These are phyloP conservation scores for Biston betularia DNA, from an alignment of 2,888 invertebrate genomes.

Conservation along the genomic window DNA sequence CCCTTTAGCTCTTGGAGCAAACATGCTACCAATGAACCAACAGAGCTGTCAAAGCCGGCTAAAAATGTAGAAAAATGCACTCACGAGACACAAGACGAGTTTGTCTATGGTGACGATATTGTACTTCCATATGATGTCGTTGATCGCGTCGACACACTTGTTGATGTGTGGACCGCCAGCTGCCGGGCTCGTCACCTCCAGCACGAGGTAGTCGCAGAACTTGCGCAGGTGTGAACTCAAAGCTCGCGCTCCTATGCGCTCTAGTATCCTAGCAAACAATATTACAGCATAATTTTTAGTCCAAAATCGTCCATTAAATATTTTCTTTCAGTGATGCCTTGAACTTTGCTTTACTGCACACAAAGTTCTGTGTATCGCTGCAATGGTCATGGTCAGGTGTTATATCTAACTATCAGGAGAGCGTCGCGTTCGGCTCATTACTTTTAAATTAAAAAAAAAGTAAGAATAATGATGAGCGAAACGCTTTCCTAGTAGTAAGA, in stretches of 20 bases:
- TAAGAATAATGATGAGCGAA: no score
- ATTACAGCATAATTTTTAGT: background rate
- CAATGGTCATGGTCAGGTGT: no score
- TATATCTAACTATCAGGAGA: no score
- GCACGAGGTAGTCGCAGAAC: slow-evolving; percentile 97
- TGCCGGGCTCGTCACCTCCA: slow-evolving; percentile 95
- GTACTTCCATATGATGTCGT: slow-evolving; percentile 99
- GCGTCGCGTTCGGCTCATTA: no score
- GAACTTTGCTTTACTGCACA: no score
- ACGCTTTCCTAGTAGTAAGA: no score
- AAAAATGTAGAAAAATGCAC: slow-evolving; percentile 43
- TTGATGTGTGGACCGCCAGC: slow-evolving; percentile 96
- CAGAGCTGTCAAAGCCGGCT: background rate
- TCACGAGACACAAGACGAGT: slow-evolving; percentile 94
- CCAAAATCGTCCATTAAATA: no score
- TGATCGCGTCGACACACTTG: slow-evolving; percentile 97
- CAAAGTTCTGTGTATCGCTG: no score
- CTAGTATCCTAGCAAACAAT: slow-evolving; percentile 90
- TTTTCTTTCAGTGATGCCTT: no score
- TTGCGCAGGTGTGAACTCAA: slow-evolving; percentile 96
- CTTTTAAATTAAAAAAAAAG: no score
- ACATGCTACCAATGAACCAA: no score
- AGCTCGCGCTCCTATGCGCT: slow-evolving; percentile 96
- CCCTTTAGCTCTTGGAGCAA: no score
- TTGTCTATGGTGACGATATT: slow-evolving; percentile 98